Evolutionary conservation across 2,113 vertebrate species (phyloP).

Genomic region (Motacilla alba): DNA sequence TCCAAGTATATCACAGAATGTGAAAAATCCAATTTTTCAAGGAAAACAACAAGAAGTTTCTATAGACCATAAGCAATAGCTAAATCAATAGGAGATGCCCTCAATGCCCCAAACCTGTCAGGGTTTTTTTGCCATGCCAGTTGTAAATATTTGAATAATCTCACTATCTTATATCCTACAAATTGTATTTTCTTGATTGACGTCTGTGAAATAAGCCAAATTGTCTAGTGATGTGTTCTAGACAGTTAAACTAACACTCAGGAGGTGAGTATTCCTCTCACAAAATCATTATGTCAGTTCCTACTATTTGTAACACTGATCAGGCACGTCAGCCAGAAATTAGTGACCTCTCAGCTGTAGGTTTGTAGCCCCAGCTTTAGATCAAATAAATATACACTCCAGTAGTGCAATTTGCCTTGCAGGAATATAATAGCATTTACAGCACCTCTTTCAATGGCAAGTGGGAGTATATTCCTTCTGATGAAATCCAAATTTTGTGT

Average conservation of each 20-base stretch:
- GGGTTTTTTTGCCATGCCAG: not conserved
- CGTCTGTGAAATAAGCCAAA: not conserved
- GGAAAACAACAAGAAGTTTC: not conserved
- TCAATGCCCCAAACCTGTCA: not conserved
- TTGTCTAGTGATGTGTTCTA: not conserved
- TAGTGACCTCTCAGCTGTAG: not conserved
- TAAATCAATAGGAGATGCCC: not conserved
- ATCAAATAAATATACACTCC: not conserved
- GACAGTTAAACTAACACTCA: not conserved
- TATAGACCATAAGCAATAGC: not conserved
- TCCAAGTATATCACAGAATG: not conserved
- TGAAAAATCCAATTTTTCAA: not conserved
- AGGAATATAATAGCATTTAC: not conserved
- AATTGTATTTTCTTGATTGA: not conserved
- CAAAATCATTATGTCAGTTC: not conserved
- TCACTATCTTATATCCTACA: not conserved
- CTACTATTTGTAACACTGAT: not conserved
- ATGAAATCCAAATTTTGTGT: not conserved
- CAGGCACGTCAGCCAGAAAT: not conserved
- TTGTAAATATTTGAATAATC: not conserved
- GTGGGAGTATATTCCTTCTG: not conserved
- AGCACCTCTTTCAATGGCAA: not conserved
- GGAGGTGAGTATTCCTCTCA: not conserved
- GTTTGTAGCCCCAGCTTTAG: not conserved
- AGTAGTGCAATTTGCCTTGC: not conserved